Base-by-base conservation (phyloP, 2,888 invertebrate species). In the Thumatha senex region DNA sequence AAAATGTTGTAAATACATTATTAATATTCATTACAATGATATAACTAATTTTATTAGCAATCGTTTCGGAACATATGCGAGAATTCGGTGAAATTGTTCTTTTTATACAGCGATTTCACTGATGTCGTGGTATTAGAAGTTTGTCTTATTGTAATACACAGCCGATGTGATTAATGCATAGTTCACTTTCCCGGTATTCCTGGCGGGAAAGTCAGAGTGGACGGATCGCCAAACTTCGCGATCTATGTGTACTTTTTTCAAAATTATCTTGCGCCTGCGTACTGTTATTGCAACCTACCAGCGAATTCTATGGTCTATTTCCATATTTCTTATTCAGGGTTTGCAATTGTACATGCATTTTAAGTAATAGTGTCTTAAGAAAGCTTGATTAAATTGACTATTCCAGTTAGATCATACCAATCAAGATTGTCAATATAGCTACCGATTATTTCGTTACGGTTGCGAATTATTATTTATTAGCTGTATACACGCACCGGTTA, bases 21-120 rank as follows among this genome's bases (percentile, higher is more conserved):
- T 83, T 68, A 75, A 82, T 82, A 84, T 85, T 82, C 74, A 82
- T 72, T 56, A 44, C 24, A 14, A 44, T 70, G 63, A 64, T 61
- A 63, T 64, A 67, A 68, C 53, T 58, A 58, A n/a, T n/a, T 69
- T 58, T 67, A 63, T 66, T 61, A 49, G 51, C 46, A 51, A 58
- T 68, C 58, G 51, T 56, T 60, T 50, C 24, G 54, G 56, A 67
- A 64, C 61, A 58, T 78, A 80, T 80, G 75, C 77, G 71, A 70
- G 77, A 74, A 74, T 78, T 64, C 51, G 70, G 72, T 67, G 70
- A 78, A 76, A 77, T 71, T 76, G 67, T 72, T 61, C 46, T 68
- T 68, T 61, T 58, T 54, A 60, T 60, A 61, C 58, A 43, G 45
- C 63, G 73, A 66, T 76, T 76, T 71, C 72, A 54, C 69, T 53